Percentiles rank a stretch among this genome's conserved stretches.
These are phyloP conservation scores for Parasteatoda lunata DNA, from an alignment of 2,888 invertebrate genomes.

Conservation along the genomic window DNA sequence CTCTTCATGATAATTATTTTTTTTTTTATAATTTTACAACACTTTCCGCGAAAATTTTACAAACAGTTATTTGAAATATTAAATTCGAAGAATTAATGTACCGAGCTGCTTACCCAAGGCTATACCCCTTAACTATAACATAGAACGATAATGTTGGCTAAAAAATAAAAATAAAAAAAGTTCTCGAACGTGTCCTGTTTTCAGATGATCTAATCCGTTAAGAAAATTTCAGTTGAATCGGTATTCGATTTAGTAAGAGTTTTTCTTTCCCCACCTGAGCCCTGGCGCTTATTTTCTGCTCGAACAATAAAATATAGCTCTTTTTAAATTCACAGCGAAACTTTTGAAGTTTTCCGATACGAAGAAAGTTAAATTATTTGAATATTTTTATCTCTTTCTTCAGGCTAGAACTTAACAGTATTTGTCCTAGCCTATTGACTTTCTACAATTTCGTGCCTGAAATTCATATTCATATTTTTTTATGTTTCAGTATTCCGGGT, in stretches of 20 bases:
- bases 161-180: background rate
- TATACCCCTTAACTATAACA: no score
- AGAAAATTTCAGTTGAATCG: background rate
- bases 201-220: background rate
- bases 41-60: no score
- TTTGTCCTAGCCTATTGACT: background rate
- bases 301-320: background rate
- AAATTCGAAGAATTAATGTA: no score
- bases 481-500: slow-evolving; percentile 77
- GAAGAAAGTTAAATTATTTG: background rate
- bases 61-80: no score
- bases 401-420: background rate
- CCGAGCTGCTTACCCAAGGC: no score
- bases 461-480: background rate
- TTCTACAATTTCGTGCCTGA: background rate
- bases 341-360: slow-evolving; percentile 1
- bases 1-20: no score
- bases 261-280: slow-evolving; percentile 2
- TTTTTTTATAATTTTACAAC: no score
- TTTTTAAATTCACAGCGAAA: background rate
- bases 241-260: slow-evolving; percentile 2
- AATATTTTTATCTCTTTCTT: background rate
- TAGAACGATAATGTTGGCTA: no score
- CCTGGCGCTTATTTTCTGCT: background rate
- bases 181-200: slow-evolving; percentile 1